Evolutionary conservation across 2,797 vertebrate genomes (phyloP).

Genomic region (Prunella strophiata): DNA sequence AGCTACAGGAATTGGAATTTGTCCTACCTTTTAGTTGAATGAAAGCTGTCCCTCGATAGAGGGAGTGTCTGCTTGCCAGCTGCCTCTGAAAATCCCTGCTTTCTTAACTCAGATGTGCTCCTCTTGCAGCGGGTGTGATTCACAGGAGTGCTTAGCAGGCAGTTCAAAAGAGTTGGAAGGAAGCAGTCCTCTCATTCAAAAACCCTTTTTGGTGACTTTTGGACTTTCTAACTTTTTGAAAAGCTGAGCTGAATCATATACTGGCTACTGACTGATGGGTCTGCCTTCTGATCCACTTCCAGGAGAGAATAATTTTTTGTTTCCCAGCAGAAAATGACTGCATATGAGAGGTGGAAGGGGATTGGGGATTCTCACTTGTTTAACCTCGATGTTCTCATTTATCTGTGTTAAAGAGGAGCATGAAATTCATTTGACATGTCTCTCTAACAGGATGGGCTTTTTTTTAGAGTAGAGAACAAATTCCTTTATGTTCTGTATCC

Average conservation of each 20-base stretch:
- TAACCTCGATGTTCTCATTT: constrained; percentile 30
- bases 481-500: constrained; percentile 52
- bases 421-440: constrained; percentile 56
- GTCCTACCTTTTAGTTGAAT: constrained; percentile 77
- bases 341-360: constrained; percentile 68
- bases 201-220: constrained; percentile 62
- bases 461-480: constrained; percentile 32
- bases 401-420: constrained; percentile 44
- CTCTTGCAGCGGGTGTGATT: constrained; percentile 53
- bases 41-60: constrained; percentile 55
- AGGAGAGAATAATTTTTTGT: constrained; percentile 75
- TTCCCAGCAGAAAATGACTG: constrained; percentile 67
- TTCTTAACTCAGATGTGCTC: constrained; percentile 42
- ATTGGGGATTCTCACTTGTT: constrained; percentile 57
- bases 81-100: constrained; percentile 62
- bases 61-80: constrained; percentile 63
- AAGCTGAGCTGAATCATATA: constrained; percentile 75
- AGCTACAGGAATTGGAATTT: constrained; percentile 25
- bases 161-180: constrained; percentile 38
- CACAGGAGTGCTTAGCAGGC: not conserved
- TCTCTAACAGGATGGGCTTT: not conserved
- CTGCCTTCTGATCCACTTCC: constrained; percentile 78
- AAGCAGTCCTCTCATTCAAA: constrained; percentile 48
- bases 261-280: constrained; percentile 71
- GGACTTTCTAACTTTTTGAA: constrained; percentile 62